These are phyloP conservation scores for Drosophila pachea DNA, from an alignment of 1,140 invertebrate species.

Conservation along the genomic window DNA sequence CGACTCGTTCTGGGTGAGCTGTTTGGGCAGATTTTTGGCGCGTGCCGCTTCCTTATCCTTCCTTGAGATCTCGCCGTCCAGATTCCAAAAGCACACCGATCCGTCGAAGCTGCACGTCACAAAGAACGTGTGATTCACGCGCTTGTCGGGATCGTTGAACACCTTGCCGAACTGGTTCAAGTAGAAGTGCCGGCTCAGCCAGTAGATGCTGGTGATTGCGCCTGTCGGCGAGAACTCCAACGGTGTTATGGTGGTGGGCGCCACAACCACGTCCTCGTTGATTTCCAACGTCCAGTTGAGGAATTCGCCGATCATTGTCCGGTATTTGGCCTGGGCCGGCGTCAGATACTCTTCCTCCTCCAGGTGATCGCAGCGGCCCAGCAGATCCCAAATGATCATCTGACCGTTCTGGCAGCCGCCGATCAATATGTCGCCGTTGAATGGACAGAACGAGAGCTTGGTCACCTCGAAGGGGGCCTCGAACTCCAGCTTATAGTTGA, in stretches of 20 bases:
- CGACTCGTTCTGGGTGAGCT: conserved; percentile 81
- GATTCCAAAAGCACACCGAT: conserved; percentile 85
- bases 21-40: conserved; percentile 79
- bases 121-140: conserved; percentile 81
- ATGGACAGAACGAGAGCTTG: conserved; percentile 83
- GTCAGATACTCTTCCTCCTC: conserved; percentile 83
- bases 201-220: conserved; percentile 83
- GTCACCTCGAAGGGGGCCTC: conserved; percentile 84
- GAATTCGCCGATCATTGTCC: conserved; percentile 82
- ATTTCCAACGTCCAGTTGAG: conserved; percentile 85
- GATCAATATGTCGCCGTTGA: conserved; percentile 84
- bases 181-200: conserved; percentile 83
- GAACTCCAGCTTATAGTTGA: conserved; percentile 85
- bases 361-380: conserved; percentile 83
- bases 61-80: conserved; percentile 77
- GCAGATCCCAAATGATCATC: conserved; percentile 86
- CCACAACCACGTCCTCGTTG: conserved; percentile 80
- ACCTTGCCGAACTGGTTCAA: conserved; percentile 82
- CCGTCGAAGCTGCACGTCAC: conserved; percentile 84
- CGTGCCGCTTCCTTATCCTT: conserved; percentile 26
- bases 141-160: conserved; percentile 66
- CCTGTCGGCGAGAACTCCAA: conserved; percentile 82
- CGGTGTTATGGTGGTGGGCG: conserved; percentile 82
- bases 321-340: conserved; percentile 82
- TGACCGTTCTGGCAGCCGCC: conserved; percentile 87